These are phyloP conservation scores for Silurus aristotelis DNA, from an alignment of 2,797 vertebrate species.

Conservation along the genomic window DNA sequence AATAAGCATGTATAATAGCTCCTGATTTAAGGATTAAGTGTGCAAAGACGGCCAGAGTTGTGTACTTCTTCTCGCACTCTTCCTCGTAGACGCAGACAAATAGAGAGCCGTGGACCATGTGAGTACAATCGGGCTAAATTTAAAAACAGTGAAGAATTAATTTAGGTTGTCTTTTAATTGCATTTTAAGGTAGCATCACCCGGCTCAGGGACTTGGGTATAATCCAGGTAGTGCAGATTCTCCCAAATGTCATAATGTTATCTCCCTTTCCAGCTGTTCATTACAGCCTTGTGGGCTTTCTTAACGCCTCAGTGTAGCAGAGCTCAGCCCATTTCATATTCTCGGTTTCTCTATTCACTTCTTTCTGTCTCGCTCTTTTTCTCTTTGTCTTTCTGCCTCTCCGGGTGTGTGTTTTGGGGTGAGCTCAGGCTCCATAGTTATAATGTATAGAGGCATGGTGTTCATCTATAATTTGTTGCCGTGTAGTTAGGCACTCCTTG, in stretches of 20 bases:
- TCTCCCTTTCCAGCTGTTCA: constrained; percentile 48
- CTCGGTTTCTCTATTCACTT: neutral
- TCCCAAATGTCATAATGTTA: constrained; percentile 51
- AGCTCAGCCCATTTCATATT: constrained; percentile 30
- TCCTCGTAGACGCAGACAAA: neutral
- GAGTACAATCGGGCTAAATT: constrained; percentile 30
- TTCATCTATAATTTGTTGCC: constrained; percentile 17
- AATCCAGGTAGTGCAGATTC: constrained; percentile 36
- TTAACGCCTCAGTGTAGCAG: constrained; percentile 41
- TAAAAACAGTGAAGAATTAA: constrained; percentile 51
- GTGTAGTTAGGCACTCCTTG: constrained; percentile 38
- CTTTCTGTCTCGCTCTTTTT: neutral
- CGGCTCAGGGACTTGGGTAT: constrained; percentile 25
- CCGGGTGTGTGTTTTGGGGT: neutral
- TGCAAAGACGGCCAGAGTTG: constrained; percentile 5
- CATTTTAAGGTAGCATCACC: constrained; percentile 41
- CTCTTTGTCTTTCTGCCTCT: neutral
- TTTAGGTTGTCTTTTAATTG: constrained; percentile 53
- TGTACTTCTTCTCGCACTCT: neutral
- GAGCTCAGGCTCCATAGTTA: neutral
- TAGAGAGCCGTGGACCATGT: constrained; percentile 12
- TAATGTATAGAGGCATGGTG: neutral
- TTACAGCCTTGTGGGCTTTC: constrained; percentile 42
- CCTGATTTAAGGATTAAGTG: constrained; percentile 32
- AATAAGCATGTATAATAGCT: neutral